Base-by-base conservation (phyloP, 2,797 vertebrate species). In the Gallinago solitaria region DNA sequence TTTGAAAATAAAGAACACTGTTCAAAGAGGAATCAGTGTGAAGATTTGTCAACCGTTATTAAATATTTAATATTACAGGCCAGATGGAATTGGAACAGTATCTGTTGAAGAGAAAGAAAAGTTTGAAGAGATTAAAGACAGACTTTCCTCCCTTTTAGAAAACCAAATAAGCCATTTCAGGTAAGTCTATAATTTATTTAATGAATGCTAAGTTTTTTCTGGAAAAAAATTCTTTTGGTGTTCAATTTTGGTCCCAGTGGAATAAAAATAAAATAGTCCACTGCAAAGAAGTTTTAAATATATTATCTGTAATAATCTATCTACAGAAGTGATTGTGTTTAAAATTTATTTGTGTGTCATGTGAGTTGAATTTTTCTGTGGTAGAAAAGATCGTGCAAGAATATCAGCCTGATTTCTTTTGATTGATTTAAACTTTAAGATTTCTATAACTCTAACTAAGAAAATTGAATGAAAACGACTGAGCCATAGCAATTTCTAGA, bases 121-220 rank as follows among this genome's bases (percentile, higher is more conserved):
- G 47, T 99, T 99, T 98, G 98, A 99, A 67, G 98, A 99, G 69
- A 98, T 99, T 97, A 98, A 98, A 96, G 98, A 98, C 74, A 98
- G 98, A 76, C 98, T 99, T 79, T 97, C 99, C 53, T 95, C 96
- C 43, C 98, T 99, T 84, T 97, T 99, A 90, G 99, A 99, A 97
- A 99, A 99, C 95, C 99, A 99, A 96, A 99, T 99, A 98, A 99
- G 98, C 73, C 99, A 99, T 97, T 99, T 99, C 89, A 99, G 99
- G 99, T 99, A 97, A 80, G 90, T 96, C 11, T 70, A 54, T 67
- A 33, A 37, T 94, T 96, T 78, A 27, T 86, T 87, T 50, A 89
- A 24, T 56, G 5, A 76, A 50, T 68, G 24, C 6, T 39, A 25
- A 8, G 2, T 19, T 69, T 78, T 70, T 45, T 53, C 32, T 65